These are phyloP conservation scores for Ornithorhynchus anatinus DNA, from an alignment of 2,113 vertebrate genomes.

Conservation along the genomic window DNA sequence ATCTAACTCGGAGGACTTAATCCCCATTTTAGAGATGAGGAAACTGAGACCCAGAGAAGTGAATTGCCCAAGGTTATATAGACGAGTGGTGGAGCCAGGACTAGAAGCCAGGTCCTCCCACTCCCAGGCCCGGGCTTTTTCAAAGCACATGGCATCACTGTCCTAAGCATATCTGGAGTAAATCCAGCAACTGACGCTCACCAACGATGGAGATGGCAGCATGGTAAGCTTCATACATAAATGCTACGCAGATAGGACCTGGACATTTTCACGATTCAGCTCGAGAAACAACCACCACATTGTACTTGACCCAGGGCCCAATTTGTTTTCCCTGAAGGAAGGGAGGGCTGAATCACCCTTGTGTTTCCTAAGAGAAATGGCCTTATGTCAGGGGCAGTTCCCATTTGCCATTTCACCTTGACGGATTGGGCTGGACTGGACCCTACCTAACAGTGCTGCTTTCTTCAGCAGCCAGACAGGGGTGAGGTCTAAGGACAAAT, in stretches of 20 bases:
- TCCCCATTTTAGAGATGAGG: too few relatives aligned
- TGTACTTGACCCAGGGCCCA: not conserved
- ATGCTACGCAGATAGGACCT: not conserved
- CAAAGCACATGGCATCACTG: too few relatives aligned
- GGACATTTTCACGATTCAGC: not conserved
- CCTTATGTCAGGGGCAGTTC: slow-evolving; percentile 18
- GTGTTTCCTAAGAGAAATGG: slow-evolving; percentile 4
- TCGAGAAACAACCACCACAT: not conserved
- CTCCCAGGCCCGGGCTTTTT: too few relatives aligned
- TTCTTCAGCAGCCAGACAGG: slow-evolving; percentile 26
- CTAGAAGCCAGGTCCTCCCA: too few relatives aligned
- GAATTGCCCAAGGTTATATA: too few relatives aligned
- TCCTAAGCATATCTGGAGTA: too few relatives aligned
- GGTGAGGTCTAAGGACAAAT: slow-evolving; percentile 8
- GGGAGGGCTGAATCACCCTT: not conserved
- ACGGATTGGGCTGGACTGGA: slow-evolving; percentile 15
- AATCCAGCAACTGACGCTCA: too few relatives aligned
- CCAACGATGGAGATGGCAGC: too few relatives aligned
- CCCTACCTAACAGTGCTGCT: slow-evolving; percentile 14
- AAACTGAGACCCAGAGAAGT: too few relatives aligned
- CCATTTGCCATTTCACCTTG: slow-evolving; percentile 20
- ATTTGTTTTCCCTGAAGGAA: not conserved
- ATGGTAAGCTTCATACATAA: too few relatives aligned
- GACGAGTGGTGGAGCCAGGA: too few relatives aligned
- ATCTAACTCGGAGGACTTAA: too few relatives aligned